These are phyloP conservation scores for Panthera leo DNA, from an alignment of 2,113 vertebrate species.

Conservation along the genomic window DNA sequence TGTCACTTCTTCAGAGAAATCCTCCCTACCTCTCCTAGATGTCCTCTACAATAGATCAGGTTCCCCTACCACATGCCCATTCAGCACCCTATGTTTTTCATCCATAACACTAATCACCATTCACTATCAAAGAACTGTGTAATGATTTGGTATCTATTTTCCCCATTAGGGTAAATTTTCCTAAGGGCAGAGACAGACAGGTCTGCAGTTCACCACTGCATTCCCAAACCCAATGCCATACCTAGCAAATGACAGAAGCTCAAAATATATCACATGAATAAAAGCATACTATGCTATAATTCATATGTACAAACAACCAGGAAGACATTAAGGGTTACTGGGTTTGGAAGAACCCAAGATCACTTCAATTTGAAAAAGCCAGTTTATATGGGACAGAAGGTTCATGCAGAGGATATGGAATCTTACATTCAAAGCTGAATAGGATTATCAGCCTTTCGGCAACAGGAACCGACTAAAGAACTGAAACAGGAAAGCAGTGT, in stretches of 20 bases:
- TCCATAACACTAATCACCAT: conserved; percentile 3
- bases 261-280: background rate
- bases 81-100: background rate
- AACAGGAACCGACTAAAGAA: conserved; percentile 3
- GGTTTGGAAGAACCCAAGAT: conserved; percentile 28
- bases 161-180: background rate
- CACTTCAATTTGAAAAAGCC: conserved; percentile 33
- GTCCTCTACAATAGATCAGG: background rate
- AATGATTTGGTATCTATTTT: background rate
- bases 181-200: background rate
- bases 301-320: background rate
- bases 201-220: background rate
- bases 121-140: background rate
- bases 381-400: background rate
- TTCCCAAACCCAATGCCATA: background rate
- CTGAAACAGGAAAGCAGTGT: background rate
- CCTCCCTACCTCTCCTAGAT: background rate
- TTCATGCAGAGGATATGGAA: conserved; percentile 5
- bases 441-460: background rate
- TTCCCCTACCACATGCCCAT: background rate
- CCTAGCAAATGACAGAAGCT: conserved; percentile 41
- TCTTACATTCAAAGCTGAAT: conserved; percentile 3
- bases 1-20: conserved; percentile 1
- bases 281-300: conserved; percentile 7
- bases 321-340: background rate